Conservation (phyloP, 2,113 vertebrate genomes). For the Anser cygnoides region DNA sequence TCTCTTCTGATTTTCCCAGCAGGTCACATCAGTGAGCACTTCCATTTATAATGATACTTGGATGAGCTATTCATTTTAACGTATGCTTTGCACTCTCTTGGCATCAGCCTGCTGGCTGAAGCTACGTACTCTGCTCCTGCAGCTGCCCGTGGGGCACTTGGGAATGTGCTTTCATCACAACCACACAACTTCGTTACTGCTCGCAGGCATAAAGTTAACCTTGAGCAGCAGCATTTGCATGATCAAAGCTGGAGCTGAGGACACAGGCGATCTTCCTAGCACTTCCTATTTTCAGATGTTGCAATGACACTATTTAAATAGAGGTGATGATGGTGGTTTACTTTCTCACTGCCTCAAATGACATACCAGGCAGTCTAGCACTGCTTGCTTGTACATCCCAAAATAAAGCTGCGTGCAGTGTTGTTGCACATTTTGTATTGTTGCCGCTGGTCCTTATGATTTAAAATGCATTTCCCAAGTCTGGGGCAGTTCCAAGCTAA, state of each 20-base stretch:
- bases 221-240: not conserved
- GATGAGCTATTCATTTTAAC: not conserved
- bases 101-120: not conserved
- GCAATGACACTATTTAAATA: slow-evolving; percentile 23
- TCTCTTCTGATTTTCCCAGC: slow-evolving; percentile 38
- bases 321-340: slow-evolving; percentile 40
- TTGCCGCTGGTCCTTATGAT: not conserved
- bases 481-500: not conserved
- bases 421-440: not conserved
- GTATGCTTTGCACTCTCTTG: not conserved
- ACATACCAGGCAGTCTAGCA: not conserved
- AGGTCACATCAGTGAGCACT: slow-evolving; percentile 1
- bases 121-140: not conserved
- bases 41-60: not conserved
- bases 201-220: not conserved
- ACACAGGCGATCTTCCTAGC: not conserved
- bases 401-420: slow-evolving; percentile 27
- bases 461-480: not conserved
- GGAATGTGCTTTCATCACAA: not conserved
- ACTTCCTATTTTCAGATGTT: slow-evolving; percentile 24
- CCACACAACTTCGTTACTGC: not conserved
- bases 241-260: not conserved
- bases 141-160: not conserved
- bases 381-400: slow-evolving; percentile 5
- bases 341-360: slow-evolving; percentile 45